Conservation (phyloP, 1,140 invertebrate species). For the Oryctes rhinoceros region DNA sequence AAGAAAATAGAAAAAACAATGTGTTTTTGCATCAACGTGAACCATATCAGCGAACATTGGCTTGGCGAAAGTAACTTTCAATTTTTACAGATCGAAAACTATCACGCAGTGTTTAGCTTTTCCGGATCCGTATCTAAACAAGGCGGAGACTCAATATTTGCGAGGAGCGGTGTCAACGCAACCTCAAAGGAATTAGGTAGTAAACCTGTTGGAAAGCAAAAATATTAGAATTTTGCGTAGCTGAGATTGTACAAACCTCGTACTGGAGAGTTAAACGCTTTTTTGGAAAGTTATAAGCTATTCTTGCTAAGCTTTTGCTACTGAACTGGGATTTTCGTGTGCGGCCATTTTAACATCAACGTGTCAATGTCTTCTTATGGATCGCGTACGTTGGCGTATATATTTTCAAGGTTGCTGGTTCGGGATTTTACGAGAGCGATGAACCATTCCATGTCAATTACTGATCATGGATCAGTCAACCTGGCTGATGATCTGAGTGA, state of each 20-base stretch:
- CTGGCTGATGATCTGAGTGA: not conserved
- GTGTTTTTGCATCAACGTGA: too few species aligned
- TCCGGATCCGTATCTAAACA: not conserved
- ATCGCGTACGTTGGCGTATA: not conserved
- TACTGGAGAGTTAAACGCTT: not conserved
- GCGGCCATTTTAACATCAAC: not conserved
- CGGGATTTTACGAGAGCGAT: not conserved
- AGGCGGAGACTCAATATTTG: not conserved
- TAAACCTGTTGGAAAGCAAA: not conserved
- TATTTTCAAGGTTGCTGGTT: not conserved
- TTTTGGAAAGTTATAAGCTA: constrained; percentile 5
- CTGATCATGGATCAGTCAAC: not conserved
- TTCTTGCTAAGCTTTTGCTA: not conserved
- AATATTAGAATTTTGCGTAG: not conserved
- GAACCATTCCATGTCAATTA: not conserved
- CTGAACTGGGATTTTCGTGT: not conserved
- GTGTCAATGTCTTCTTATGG: not conserved
- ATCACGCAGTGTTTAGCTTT: not conserved
- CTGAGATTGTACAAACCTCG: constrained; percentile 2
- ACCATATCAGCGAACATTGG: not conserved
- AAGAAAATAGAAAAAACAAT: too few species aligned
- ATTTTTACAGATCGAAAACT: not conserved
- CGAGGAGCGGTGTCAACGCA: not conserved
- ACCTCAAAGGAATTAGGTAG: not conserved
- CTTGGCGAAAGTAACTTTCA: not conserved